Conservation (phyloP, 2,113 vertebrate species). For the Aphyosemion australe region DNA sequence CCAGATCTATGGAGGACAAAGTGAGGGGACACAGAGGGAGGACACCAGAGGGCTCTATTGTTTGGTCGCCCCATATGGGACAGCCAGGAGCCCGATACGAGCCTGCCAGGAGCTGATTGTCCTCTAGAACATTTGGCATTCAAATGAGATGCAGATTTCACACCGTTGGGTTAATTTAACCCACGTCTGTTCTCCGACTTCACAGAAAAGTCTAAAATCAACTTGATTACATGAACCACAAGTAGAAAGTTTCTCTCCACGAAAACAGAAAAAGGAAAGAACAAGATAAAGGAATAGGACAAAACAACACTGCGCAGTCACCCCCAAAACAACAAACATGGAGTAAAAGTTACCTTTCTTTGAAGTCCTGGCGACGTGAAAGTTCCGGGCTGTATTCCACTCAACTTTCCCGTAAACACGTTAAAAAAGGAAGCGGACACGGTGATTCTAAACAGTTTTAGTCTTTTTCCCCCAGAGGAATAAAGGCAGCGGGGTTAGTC, state of each 20-base stretch:
- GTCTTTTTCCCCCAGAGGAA: slow-evolving; percentile 10
- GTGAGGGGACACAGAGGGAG: not conserved
- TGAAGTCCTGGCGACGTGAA: not conserved
- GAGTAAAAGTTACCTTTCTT: slow-evolving; percentile 50
- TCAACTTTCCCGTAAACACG: slow-evolving; percentile 16
- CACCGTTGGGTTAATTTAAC: slow-evolving; percentile 10
- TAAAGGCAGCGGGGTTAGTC: slow-evolving; percentile 3
- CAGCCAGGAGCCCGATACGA: slow-evolving; percentile 5
- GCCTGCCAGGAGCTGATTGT: slow-evolving; percentile 33
- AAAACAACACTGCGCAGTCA: not conserved
- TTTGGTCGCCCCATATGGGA: slow-evolving; percentile 36
- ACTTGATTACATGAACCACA: not conserved
- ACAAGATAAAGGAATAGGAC: not conserved
- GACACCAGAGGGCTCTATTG: slow-evolving; percentile 29
- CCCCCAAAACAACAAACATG: not conserved
- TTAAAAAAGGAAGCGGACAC: not conserved
- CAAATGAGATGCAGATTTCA: slow-evolving; percentile 70
- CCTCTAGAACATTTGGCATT: slow-evolving; percentile 43
- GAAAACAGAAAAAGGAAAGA: not conserved
- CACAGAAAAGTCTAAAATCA: not conserved
- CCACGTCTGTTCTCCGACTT: not conserved
- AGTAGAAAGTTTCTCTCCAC: not conserved
- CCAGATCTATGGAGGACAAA: slow-evolving; percentile 4
- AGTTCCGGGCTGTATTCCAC: slow-evolving; percentile 40
- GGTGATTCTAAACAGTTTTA: not conserved